These are phyloP conservation scores for Phymastichus coffea DNA, from an alignment of 1,140 invertebrate species.

Conservation along the genomic window DNA sequence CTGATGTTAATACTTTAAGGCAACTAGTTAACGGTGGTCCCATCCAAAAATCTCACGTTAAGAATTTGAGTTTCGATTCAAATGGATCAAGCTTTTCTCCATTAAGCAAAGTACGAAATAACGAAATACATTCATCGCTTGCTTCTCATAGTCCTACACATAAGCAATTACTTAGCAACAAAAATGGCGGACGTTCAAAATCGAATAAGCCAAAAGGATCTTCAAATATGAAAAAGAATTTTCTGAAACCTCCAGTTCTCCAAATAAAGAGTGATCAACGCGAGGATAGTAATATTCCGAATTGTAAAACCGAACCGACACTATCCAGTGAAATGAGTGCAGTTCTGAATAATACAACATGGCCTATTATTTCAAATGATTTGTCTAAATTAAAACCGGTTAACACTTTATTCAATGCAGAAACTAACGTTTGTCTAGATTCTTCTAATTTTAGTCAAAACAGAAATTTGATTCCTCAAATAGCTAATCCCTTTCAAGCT, in stretches of 20 bases:
- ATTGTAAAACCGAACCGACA: not conserved
- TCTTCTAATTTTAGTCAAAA: slow-evolving; percentile 10
- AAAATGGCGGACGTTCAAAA: slow-evolving; percentile 5
- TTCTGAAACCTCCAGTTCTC: slow-evolving; percentile 21
- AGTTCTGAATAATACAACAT: slow-evolving; percentile 11
- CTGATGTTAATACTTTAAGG: slow-evolving; percentile 44
- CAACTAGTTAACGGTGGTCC: slow-evolving; percentile 39
- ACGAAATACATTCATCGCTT: no score
- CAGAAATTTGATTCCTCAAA: slow-evolving; percentile 15
- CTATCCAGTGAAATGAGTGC: slow-evolving; percentile 1
- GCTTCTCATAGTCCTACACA: no score
- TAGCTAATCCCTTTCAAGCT: slow-evolving; percentile 20
- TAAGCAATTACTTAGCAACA: no score
- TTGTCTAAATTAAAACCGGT: not conserved
- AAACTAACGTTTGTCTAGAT: slow-evolving; percentile 1
- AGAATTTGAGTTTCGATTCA: no score
- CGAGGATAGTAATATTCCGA: not conserved
- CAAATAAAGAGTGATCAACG: slow-evolving; percentile 18
- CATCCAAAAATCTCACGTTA: slow-evolving; percentile 32
- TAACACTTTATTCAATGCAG: slow-evolving; percentile 4
- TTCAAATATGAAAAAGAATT: not conserved
- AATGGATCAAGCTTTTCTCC: no score
- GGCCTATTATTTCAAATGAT: slow-evolving; percentile 7
- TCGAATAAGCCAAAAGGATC: slow-evolving; percentile 3
- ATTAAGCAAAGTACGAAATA: no score